Percentiles rank a stretch among this genome's conserved stretches.
Evolutionary conservation across 2,113 vertebrate species (phyloP).

Genomic region (Rynchops niger): DNA sequence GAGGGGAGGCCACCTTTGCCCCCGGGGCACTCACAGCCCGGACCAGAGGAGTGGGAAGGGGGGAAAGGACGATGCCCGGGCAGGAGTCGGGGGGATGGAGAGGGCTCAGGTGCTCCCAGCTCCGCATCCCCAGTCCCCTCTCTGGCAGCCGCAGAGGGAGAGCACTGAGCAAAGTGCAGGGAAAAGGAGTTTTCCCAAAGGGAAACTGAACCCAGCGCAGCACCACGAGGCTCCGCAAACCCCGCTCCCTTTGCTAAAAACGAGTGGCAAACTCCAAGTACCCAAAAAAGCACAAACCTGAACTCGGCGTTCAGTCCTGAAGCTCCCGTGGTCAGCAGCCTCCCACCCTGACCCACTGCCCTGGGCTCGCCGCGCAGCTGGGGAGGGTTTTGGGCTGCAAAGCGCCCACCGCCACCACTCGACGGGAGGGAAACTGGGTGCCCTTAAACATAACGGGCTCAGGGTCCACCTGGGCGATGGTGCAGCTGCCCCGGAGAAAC

Average conservation of each 20-base stretch:
- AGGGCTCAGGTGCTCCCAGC: background rate
- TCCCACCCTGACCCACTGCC: background rate
- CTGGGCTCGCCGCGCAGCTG: background rate
- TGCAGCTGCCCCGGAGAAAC: background rate
- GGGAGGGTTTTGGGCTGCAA: too few relatives aligned
- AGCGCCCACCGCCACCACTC: background rate
- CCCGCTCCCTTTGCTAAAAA: rapidly evolving
- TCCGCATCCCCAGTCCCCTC: background rate
- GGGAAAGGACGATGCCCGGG: background rate
- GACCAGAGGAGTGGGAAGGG: rapidly evolving
- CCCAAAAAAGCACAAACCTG: background rate
- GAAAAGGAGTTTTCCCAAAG: background rate
- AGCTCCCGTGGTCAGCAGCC: rapidly evolving
- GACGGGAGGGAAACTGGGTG: background rate
- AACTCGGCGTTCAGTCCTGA: rapidly evolving
- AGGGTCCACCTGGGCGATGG: background rate
- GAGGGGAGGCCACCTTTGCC: background rate
- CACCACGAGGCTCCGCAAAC: rapidly evolving
- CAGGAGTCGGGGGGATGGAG: background rate
- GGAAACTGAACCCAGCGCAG: background rate
- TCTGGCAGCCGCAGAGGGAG: background rate
- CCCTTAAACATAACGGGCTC: rapidly evolving
- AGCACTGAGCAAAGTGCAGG: rapidly evolving
- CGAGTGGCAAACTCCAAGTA: background rate
- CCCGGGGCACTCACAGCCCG: rapidly evolving